phyloP scores from a whole-genome alignment of 1,140 invertebrate species.

The Notospermus geniculatus region DNA sequence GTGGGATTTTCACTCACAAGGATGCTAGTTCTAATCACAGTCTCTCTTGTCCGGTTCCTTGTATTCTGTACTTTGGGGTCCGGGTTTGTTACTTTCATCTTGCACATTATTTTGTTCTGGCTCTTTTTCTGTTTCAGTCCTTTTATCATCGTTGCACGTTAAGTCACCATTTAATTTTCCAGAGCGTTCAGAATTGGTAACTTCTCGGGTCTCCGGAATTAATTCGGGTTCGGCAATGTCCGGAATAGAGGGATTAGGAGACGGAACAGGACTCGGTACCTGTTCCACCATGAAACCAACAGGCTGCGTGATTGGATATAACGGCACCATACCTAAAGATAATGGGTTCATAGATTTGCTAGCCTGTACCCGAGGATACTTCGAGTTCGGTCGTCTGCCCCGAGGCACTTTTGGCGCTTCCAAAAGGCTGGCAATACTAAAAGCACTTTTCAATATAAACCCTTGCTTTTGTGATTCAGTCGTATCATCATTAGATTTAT shows the following conservation, averaged over 20 bases:
- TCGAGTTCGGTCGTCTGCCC: conserved; percentile 56
- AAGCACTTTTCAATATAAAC: conserved; percentile 24
- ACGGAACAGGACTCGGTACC: not conserved
- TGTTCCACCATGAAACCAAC: conserved; percentile 51
- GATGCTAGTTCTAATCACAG: too few relatives aligned
- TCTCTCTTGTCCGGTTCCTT: too few relatives aligned
- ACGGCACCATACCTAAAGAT: conserved; percentile 45
- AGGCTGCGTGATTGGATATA: conserved; percentile 57
- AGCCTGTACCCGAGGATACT: conserved; percentile 57
- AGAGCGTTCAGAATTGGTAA: not conserved
- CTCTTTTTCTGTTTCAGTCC: not conserved
- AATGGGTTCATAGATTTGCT: conserved; percentile 54
- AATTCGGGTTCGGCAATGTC: not conserved
- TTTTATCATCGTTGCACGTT: not conserved
- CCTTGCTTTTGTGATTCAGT: conserved; percentile 1
- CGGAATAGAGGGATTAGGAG: not conserved
- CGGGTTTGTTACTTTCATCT: not conserved
- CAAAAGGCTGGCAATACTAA: conserved; percentile 51
- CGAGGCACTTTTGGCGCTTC: conserved; percentile 52
- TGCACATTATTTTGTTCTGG: not conserved
- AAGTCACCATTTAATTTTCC: not conserved
- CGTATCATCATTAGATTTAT: not conserved
- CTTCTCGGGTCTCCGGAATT: not conserved
- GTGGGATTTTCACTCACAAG: too few relatives aligned
- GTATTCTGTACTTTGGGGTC: too few relatives aligned